Evolutionary conservation across 2,888 invertebrate genomes (phyloP), one percentile per base, ranked within the genome.

Genomic region (Andricus quercusramuli): DNA sequence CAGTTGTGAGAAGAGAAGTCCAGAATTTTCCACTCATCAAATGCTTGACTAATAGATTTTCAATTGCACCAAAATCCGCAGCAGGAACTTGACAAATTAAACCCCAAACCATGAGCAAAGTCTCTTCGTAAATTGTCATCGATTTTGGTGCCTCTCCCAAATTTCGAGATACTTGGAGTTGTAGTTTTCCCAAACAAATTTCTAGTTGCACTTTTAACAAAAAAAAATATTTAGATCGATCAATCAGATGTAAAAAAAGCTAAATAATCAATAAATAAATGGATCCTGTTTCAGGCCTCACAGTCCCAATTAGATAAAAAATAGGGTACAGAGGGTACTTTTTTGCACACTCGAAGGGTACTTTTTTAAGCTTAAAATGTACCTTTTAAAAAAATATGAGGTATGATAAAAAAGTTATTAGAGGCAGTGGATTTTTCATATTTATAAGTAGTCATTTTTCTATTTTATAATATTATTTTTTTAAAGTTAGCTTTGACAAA

Each of bases 1-100:
- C 92, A 8, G 88, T 85, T 44, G 88, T 89, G 0, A 92, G 81
- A 47, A 92, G 80, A 0, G 90, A 89, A 74, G 88, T 86, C 89
- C 90, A 92, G 56, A 90, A 84, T 25, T 85, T 80, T 37, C 88
- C 89, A 56, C 86, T 85, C 20, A 92, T 70, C 11, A 92, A 82
- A 84, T 92, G 85, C 47, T 89, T 92, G 51, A 92, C 51, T n/a
- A 92, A 78, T 25, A 88, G 62, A 3, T 84, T 70, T 79, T 91
- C 90, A 4, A 91, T 62, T 1, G 79, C 78, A 2, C 81, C 64
- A 65, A 92, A 91, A 81, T 90, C 87, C 4, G 85, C 78, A 2
- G 82, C 67, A 20, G 87, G 83, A 17, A 88, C 81, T n/a, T 86
- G 86, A 64, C 86, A 86, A 13, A 90, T 79, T 4, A 91, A 74